Evolutionary conservation across 2,113 vertebrate species (phyloP), one percentile per base, ranked within the genome.

Genomic region (Pedetes capensis): DNA sequence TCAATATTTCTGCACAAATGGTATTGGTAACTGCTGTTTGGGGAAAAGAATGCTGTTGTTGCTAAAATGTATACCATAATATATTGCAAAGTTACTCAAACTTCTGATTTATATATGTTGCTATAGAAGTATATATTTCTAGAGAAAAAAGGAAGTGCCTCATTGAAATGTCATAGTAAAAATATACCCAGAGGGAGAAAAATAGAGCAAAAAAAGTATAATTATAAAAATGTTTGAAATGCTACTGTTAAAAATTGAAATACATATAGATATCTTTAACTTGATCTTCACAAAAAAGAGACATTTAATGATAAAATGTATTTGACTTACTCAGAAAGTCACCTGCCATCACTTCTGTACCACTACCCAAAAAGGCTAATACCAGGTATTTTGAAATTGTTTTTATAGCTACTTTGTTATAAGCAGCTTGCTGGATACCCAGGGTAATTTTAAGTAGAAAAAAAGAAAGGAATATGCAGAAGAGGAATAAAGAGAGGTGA

Each of bases 81-180:
- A 32, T 23, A 66, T 37, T 57, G 34, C 49, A 91, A 91, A 68
- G 0, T 32, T 8, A 83, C 84, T 94, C 95, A 72, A 71, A 95
- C 75, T 76, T 17, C 8, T 53, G 10, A 66, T 61, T 93, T 90
- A 64, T 5, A 72, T 92, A 17, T 2, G 57, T 80, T 95, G 34
- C 18, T 91, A 9, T 66, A 53, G 27, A 63, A n/a, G n/a, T n/a
- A n/a, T n/a, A n/a, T n/a, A n/a, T n/a, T n/a, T n/a, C n/a, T n/a
- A n/a, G n/a, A n/a, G n/a, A 63, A 69, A 87, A 88, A 22, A 89
- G 9, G 8, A 76, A 64, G 29, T 90, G 32, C 7, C 34, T 80
- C 72, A 42, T 74, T 79, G 79, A 95, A 92, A 69, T 79, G 78
- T 64, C 44, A 55, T 5, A 57, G 34, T 25, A 89, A 91, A 96